These are phyloP conservation scores for Oedothorax gibbosus DNA, from an alignment of 1,140 invertebrate species.

Conservation along the genomic window DNA sequence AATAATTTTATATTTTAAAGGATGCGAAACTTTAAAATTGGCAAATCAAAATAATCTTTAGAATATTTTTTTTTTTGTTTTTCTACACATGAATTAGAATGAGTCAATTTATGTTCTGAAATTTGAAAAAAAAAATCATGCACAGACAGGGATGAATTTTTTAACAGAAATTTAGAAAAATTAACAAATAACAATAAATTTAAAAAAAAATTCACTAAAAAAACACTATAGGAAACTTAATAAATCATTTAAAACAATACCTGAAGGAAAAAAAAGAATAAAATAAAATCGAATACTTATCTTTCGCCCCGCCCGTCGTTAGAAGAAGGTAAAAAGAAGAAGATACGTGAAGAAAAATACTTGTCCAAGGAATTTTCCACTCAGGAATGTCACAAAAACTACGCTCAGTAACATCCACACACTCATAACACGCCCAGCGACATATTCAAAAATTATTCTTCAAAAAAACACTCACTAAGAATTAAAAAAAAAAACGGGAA, in stretches of 20 bases:
- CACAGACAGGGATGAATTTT: not conserved
- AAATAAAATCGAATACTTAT: slow-evolving; percentile 16
- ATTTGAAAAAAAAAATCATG: not conserved
- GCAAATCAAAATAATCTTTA: too few species aligned
- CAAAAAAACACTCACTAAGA: slow-evolving; percentile 7
- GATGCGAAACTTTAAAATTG: too few species aligned
- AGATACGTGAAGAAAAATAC: not conserved
- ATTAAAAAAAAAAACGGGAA: not conserved
- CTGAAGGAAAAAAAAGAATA: not conserved
- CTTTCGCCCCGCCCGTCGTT: not conserved
- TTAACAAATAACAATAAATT: not conserved
- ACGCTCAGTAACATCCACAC: slow-evolving; percentile 44
- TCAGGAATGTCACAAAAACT: slow-evolving; percentile 36
- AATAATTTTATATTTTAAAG: too few species aligned
- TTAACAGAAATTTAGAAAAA: not conserved
- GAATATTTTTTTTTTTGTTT: too few species aligned
- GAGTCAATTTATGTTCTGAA: not conserved
- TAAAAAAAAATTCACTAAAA: too few species aligned
- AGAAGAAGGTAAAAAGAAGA: not conserved
- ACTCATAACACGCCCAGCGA: slow-evolving; percentile 35
- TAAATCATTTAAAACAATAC: too few species aligned
- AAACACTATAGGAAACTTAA: too few species aligned
- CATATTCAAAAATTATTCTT: slow-evolving; percentile 43
- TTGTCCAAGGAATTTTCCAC: slow-evolving; percentile 38
- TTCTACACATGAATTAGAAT: too few species aligned